A percentile compares a stretch with the other conserved stretches of the same genome.
phyloP scores from a whole-genome alignment of 2,888 invertebrate genomes.

The Criorhina ranunculi region DNA sequence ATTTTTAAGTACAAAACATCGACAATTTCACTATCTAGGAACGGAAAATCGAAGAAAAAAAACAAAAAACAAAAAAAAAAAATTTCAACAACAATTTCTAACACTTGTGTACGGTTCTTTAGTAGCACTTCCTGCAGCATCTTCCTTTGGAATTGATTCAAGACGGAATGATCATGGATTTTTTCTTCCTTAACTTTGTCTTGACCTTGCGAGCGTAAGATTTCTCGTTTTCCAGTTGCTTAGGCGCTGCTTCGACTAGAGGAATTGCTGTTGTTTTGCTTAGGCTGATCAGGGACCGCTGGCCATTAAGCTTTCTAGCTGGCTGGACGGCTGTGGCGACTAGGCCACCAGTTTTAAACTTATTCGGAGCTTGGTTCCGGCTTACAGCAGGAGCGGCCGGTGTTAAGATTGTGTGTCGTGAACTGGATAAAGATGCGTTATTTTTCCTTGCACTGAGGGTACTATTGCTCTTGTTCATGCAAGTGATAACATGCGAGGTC shows the following conservation, averaged over 20 bases:
- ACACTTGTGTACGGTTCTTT: background rate
- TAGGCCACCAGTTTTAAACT: slow-evolving; percentile 87
- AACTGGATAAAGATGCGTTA: slow-evolving; percentile 80
- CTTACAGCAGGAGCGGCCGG: slow-evolving; percentile 61
- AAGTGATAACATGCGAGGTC: slow-evolving; percentile 80
- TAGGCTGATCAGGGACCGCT: slow-evolving; percentile 47
- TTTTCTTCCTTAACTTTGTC: slow-evolving; percentile 82
- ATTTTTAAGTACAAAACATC: slow-evolving; percentile 62
- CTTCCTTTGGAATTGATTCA: background rate
- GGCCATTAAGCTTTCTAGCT: slow-evolving; percentile 78
- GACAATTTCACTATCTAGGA: slow-evolving; percentile 66
- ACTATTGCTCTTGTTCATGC: slow-evolving; percentile 79
- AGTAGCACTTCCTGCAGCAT: background rate
- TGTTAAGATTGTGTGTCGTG: slow-evolving; percentile 51
- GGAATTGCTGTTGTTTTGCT: slow-evolving; percentile 37
- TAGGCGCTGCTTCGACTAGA: slow-evolving; percentile 37
- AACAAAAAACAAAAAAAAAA: background rate
- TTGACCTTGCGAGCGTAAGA: slow-evolving; percentile 83
- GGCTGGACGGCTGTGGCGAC: slow-evolving; percentile 85
- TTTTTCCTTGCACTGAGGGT: too few species aligned
- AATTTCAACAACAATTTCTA: slow-evolving; percentile 22
- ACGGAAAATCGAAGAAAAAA: slow-evolving; percentile 35
- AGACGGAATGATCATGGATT: slow-evolving; percentile 64
- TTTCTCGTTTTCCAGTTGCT: slow-evolving; percentile 85
- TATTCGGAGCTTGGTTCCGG: slow-evolving; percentile 77